These are phyloP conservation scores for Gastrophryne carolinensis DNA, from an alignment of 2,797 vertebrate species.

Conservation along the genomic window DNA sequence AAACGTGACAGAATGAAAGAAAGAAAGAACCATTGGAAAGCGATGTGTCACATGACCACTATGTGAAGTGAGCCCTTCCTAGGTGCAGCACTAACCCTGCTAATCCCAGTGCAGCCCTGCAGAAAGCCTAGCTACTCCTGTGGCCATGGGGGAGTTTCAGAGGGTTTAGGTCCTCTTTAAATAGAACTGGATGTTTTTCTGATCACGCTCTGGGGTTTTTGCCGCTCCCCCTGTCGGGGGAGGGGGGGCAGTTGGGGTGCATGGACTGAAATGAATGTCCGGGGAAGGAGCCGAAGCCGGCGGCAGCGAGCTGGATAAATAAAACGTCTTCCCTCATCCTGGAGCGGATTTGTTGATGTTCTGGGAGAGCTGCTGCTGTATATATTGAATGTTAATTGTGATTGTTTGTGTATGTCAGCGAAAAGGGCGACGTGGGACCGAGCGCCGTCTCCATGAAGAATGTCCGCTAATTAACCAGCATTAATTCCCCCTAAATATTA, in stretches of 20 bases:
- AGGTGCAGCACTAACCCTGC: no score
- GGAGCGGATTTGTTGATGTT: neutral
- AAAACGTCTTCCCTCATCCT: neutral
- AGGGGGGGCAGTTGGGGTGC: neutral
- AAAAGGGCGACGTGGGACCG: neutral
- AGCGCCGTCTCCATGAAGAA: conserved; percentile 1
- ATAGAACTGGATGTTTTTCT: no score
- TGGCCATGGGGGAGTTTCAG: no score
- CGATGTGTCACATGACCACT: no score
- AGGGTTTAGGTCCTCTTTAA: no score
- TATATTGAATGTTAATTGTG: conserved; percentile 18
- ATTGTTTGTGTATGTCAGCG: conserved; percentile 24
- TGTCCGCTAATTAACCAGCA: conserved; percentile 1
- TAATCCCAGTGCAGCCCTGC: no score
- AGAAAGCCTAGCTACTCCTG: no score
- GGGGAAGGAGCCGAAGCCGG: neutral
- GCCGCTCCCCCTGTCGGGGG: no score
- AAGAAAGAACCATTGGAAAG: no score
- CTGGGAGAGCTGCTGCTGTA: neutral
- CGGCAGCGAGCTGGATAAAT: neutral
- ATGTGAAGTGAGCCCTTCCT: no score
- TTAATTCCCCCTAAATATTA: conserved; percentile 17
- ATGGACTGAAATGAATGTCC: neutral
- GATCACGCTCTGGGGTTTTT: no score
- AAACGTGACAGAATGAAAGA: no score